phyloP scores from a whole-genome alignment of 2,888 invertebrate species.

The Notocelia uddmanniana region DNA sequence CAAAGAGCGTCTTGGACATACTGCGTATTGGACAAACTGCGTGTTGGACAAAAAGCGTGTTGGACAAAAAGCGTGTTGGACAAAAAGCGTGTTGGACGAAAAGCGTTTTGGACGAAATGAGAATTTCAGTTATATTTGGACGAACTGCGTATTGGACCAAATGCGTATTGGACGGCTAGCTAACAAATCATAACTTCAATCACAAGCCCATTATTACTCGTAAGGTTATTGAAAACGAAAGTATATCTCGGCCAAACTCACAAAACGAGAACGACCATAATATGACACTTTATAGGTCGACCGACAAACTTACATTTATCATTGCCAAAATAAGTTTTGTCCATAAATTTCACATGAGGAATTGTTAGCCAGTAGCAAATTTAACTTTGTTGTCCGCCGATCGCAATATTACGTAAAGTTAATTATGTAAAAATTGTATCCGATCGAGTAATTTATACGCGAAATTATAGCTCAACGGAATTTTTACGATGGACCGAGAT shows the following conservation, averaged over 20 bases:
- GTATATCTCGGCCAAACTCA: constrained; percentile 25
- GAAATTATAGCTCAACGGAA: not conserved
- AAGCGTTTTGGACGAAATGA: too few species aligned
- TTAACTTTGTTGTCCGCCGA: constrained; percentile 9
- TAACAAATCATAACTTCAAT: not conserved
- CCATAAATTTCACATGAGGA: not conserved
- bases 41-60: too few species aligned
- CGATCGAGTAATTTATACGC: constrained; percentile 5
- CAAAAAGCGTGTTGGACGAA: too few species aligned
- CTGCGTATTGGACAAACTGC: too few species aligned
- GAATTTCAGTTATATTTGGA: too few species aligned
- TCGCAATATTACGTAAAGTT: constrained; percentile 16
- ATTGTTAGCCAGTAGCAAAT: not conserved
- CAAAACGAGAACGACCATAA: not conserved
- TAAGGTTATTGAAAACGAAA: constrained; percentile 24
- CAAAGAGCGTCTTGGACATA: too few species aligned
- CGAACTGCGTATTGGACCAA: too few species aligned
- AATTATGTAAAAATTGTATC: constrained; percentile 25
- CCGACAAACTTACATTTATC: constrained; percentile 23
- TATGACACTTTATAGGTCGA: not conserved
- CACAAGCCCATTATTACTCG: constrained; percentile 13
- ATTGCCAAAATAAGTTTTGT: not conserved
- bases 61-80: too few species aligned
- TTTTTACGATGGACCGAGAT: not conserved
- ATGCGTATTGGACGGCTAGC: too few species aligned